Percentiles rank a stretch among this genome's conserved stretches.
Conservation (phyloP, 2,888 invertebrate genomes). For the Lymantria monacha region DNA sequence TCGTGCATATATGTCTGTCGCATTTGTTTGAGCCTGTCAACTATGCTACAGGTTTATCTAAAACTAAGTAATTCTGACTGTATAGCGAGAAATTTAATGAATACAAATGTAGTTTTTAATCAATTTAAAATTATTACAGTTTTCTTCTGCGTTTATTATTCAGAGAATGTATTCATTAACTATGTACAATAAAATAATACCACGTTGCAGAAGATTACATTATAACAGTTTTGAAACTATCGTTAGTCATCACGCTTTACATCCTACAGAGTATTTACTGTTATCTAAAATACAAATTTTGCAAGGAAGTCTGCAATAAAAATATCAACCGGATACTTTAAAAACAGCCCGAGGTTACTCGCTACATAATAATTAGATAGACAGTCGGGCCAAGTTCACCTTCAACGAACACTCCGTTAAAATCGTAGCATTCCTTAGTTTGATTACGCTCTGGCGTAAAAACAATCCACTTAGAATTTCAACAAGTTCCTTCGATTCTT, state of each 20-base stretch:
- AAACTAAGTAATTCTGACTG: neutral
- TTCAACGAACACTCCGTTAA: slow-evolving; percentile 45
- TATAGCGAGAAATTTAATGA: too few species aligned
- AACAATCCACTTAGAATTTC: slow-evolving; percentile 61
- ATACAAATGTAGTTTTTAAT: too few species aligned
- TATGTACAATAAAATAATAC: too few species aligned
- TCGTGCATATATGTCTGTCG: neutral
- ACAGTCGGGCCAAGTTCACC: slow-evolving; percentile 36
- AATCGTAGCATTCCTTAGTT: slow-evolving; percentile 48
- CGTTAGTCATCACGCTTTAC: neutral
- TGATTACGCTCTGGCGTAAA: slow-evolving; percentile 61
- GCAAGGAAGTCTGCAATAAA: slow-evolving; percentile 22
- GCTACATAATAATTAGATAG: slow-evolving; percentile 42
- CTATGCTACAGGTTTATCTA: neutral
- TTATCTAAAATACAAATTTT: neutral
- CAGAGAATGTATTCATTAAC: too few species aligned
- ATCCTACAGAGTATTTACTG: neutral
- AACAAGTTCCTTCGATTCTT: slow-evolving; percentile 45
- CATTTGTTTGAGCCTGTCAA: neutral
- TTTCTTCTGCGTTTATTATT: too few species aligned
- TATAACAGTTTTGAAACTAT: neutral
- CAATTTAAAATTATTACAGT: too few species aligned
- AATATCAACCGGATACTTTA: slow-evolving; percentile 25
- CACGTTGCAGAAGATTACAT: too few species aligned
- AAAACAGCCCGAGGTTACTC: slow-evolving; percentile 38